Base-by-base conservation (phyloP, 1,140 invertebrate species). In the Zaprionus capensis region DNA sequence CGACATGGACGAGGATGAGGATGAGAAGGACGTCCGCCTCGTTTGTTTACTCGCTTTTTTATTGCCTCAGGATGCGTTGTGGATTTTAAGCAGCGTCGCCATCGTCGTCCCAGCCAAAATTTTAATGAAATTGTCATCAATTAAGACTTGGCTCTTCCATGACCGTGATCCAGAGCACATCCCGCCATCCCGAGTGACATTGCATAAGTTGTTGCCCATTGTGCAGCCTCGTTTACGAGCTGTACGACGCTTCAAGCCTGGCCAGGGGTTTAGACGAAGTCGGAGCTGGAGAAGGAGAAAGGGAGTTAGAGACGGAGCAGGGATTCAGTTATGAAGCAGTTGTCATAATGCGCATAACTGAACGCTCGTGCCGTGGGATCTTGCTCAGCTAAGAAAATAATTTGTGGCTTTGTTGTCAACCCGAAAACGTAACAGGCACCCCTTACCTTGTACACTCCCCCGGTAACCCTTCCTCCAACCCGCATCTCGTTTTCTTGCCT, bases 121-220 rank as follows among this genome's bases (percentile, higher is more conserved):
- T 91, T 91, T 91, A 91, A 91, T 91, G 87, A 91, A 91, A 87
- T 91, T 83, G 88, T 91, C 88, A 91, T 91, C 88, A 91, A 91
- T 91, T 91, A 91, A 91, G 91, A 91, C 87, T 76, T 67, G 80
- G 66, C 68, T 75, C 74, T 80, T 82, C 73, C 80, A 66, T 82
- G 80, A 74, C 77, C 70, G 62, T 85, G 82, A 65, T 63, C 78
- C 81, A 59, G 65, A 70, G 65, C 58, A 81, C 58, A 81, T 15
- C 14, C 38, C n/a, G 20, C 20, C 9, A 2, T 24, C 17, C 46
- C 46, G 20, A 24, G 71, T 84, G 83, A 81, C 78, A 83, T 76
- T 69, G 84, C 78, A 83, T 73, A 80, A 83, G 72, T 76, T 72
- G 9, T 59, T 46, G 41, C 17, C 38, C 38, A 41, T 41, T 41